Evolutionary conservation across 2,888 invertebrate species (phyloP), one percentile per base, ranked within the genome.

Genomic region (Chesias legatella): DNA sequence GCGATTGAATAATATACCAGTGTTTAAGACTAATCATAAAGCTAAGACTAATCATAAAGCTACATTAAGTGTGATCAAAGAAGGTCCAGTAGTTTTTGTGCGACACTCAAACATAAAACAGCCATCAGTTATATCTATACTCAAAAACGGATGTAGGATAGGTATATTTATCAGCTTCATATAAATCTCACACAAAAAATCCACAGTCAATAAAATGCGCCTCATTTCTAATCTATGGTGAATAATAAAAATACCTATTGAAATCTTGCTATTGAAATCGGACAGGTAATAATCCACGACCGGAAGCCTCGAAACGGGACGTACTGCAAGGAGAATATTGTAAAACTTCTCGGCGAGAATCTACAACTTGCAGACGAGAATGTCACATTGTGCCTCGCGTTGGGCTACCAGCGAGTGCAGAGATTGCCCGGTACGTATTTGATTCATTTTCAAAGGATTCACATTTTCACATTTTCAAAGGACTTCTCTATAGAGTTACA

Each of bases 401-500:
- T 86, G 22, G 88, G 88, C n/a, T 88, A 88, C 52, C 88, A 88
- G 51, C 70, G 86, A 43, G 86, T 88, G 7, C 88, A 88, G 41
- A 72, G 86, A 54, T 69, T 88, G 53, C 88, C 88, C 63, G 88
- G 88, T 86, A 59, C 37, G 55, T 46, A 31, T 6, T 9, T 21
- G 7, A 6, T 27, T 13, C 4, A 28, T 13, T 28, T 22, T 8
- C 4, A 17, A 17, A 17, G 2, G 13, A 17, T 17, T 17, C 13
- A 17, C n/a, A n/a, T n/a, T n/a, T n/a, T n/a, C n/a, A n/a, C 4
- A 28, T 13, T 28, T 22, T 8, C 4, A 17, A 17, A 17, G 2
- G 13, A 17, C 5, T 17, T n/a, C n/a, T n/a, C 13, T 3, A 5
- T 17, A 2, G 13, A 3, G 13, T 17, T 17, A 17, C 13, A 17